Base-by-base conservation (phyloP, 2,113 vertebrate species). In the Pholis gunnellus region DNA sequence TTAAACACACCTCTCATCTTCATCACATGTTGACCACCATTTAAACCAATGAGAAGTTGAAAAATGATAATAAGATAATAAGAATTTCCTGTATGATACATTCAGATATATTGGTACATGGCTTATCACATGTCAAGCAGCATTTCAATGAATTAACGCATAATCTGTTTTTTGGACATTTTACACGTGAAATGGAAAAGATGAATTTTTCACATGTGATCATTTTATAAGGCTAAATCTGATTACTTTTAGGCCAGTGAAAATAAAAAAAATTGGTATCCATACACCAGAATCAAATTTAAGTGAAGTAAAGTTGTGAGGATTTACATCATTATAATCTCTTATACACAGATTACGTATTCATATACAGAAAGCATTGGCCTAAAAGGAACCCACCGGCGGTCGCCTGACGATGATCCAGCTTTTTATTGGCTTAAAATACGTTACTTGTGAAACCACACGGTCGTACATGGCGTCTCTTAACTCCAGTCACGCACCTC, bases 141-240 rank as follows among this genome's bases (percentile, higher is more conserved):
- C 17, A 40, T 10, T 65, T 54, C 10, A 76, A 3, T 46, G 34
- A 31, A 60, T 60, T 60, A 3, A 61, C 44, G 40, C 9, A 72
- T 18, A 44, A 14, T 46, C 27, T 34, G 29, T 7, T 11, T 27
- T 36, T 57, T 36, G 40, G 17, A 48, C 14, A 69, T 48, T 50
- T 61, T 17, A 59, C 9, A 27, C 11, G 11, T 44, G 2, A 42
- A 72, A 72, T 27, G 25, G 27, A 15, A 59, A 29, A 27, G 25
- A 11, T 13, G 25, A 57, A 57, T 11, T 27, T 54, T 27, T 65
- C 1, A 50, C 13, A 36, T 46, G 52, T 48, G 15, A 4, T 61
- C 9, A 54, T 67, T 68, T 64, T 65, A 40, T 54, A 34, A 56
- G 57, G n/a, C 48, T 65, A 42, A 76, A 60, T 73, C 0, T 3